A percentile compares a stretch with the other conserved stretches of the same genome.
phyloP scores from a whole-genome alignment of 2,113 vertebrate genomes.

The Piprites chloris region DNA sequence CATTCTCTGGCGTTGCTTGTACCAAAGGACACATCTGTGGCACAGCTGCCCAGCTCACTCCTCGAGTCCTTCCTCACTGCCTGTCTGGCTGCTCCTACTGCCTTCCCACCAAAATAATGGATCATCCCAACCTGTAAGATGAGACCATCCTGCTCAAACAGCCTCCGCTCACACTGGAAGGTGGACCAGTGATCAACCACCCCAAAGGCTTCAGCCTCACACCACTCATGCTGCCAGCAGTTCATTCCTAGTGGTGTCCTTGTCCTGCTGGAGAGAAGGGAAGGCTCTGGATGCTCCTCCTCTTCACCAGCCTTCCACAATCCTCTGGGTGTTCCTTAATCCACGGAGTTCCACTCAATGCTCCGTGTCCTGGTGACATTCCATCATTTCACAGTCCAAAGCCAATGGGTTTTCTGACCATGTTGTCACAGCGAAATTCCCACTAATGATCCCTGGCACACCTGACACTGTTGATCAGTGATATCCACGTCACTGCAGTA shows the following conservation, averaged over 20 bases:
- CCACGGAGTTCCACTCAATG: background rate
- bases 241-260: background rate
- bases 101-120: background rate
- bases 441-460: background rate
- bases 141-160: constrained; percentile 11
- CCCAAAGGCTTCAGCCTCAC: background rate
- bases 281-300: background rate
- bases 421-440: background rate
- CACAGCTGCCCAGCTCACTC: background rate
- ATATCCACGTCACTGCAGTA: background rate
- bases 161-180: background rate
- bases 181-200: background rate
- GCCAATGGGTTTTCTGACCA: background rate
- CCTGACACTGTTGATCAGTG: background rate
- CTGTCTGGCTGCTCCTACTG: background rate
- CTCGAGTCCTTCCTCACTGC: background rate
- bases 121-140: constrained; percentile 3
- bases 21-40: background rate
- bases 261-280: background rate
- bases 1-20: background rate
- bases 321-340: background rate
- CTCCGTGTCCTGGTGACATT: rapidly evolving
- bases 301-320: background rate
- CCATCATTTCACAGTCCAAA: background rate
- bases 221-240: background rate